Evolutionary conservation across 2,888 invertebrate species (phyloP), one percentile per base, ranked within the genome.

Genomic region (Cephalotes varians): DNA sequence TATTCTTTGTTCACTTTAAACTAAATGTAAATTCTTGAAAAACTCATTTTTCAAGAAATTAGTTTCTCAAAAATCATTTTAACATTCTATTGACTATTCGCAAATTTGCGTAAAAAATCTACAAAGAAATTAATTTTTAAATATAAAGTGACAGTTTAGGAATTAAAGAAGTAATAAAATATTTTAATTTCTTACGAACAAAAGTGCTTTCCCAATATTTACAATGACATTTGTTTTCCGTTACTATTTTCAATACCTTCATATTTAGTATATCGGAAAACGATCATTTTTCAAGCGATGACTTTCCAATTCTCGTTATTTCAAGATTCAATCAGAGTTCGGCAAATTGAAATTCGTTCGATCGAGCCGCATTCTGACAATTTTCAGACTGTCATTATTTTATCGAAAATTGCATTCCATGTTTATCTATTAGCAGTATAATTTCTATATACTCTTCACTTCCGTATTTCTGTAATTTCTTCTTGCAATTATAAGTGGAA

Each of bases 221-320:
- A 40, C 28, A 54, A 28, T 31, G 44, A 56, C 54, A 54, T 77
- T 31, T 40, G 54, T 21, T 34, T 44, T 34, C 40, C 40, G 54
- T 31, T 28, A 31, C 21, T 54, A 77, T 71, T 77, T 71, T 71
- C 25, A 18, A 21, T 56, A 72, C 44, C 44, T 18, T 71, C 73
- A 15, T 37, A 44, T 77, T 77, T 77, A 77, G 54, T 31, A 76
- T 37, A 77, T 71, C 44, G 77, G 72, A 72, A 79, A 79, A 79
- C 77, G 73, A 79, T 79, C 77, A 79, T 79, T 79, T 79, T 79
- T 56, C 72, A 79, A 44, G 54, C 77, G 77, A 79, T 79, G 56
- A 79, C 77, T 79, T 56, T 79, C 56, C 77, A 79, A 58, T 71
- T 72, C 77, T 44, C 77, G 77, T 79, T 79, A 79, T 79, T 79